Conservation (phyloP, 2,888 invertebrate species). For the Nomada lathburiana region DNA sequence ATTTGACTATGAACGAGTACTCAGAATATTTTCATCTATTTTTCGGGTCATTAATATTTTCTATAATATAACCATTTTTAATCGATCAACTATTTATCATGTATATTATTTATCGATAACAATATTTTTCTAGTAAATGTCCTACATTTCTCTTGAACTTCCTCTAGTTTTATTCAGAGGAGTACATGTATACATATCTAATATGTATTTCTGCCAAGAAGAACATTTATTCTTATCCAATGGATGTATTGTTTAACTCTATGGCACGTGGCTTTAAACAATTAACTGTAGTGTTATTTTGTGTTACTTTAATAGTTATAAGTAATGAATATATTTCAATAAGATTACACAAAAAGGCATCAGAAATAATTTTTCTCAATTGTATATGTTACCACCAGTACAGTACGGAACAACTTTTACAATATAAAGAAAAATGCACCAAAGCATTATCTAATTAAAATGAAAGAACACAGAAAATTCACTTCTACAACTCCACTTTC, state of each 20-base stretch:
- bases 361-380: neutral
- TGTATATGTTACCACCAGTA: neutral
- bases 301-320: constrained; percentile 33
- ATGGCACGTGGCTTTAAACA: constrained; percentile 32
- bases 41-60: constrained; percentile 15
- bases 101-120: neutral
- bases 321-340: constrained; percentile 27
- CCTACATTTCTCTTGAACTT: constrained; percentile 27
- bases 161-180: constrained; percentile 26
- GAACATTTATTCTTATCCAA: constrained; percentile 54
- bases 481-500: constrained; percentile 6
- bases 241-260: constrained; percentile 52
- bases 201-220: constrained; percentile 37
- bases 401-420: too few species aligned
- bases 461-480: neutral
- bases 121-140: constrained; percentile 38
- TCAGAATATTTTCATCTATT: constrained; percentile 17
- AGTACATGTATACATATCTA: constrained; percentile 15
- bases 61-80: constrained; percentile 5
- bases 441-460: too few species aligned
- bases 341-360: constrained; percentile 18
- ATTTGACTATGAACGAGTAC: constrained; percentile 17
- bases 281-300: constrained; percentile 41
- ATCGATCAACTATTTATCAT: constrained; percentile 28
- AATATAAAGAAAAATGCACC: too few species aligned